Evolutionary conservation across 2,888 invertebrate genomes (phyloP), one percentile per base, ranked within the genome.

Genomic region (Tanypteryx hageni): DNA sequence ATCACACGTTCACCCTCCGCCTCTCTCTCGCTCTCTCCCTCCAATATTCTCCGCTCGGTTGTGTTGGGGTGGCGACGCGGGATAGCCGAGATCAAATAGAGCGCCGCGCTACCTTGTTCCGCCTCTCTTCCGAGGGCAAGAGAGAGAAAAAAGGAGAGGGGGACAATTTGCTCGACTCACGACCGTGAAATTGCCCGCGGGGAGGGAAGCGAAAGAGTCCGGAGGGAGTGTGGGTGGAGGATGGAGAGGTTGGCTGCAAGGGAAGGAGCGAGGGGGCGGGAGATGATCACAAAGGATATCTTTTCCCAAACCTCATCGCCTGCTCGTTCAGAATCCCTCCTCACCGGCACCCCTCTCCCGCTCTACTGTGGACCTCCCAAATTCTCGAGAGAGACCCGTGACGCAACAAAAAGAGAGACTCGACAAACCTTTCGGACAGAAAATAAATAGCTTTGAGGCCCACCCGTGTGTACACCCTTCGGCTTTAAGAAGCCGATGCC

Each of bases 161-260:
- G 31, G 86, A 22, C 61, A 86, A 86, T 86, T 86, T 86, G 44
- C 86, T 57, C 56, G 57, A n/a, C 83, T 61, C 59, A 86, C 86
- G 86, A 64, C 61, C 86, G 86, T 86, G 86, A 86, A 86, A 86
- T 86, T 86, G 86, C n/a, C 58, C 86, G 85, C 10, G n/a, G 14
- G 84, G 58, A 57, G 22, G 84, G 85, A 18, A 82, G 27, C 16
- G 31, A n/a, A 64, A 18, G 16, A n/a, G 64, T 5, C n/a, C 16
- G 82, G 76, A 76, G 76, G 76, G 16, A 18, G 44, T 2, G 13
- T 7, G 82, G 82, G 44, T 14, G 44, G 11, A 82, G 16, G 44
- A n/a, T 2, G n/a, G 44, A n/a, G 18, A 44, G 7, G 56, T 22
- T 18, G 56, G 56, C 56, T 16, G 61, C 61, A 16, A 2, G 86